Conservation (phyloP, 2,113 vertebrate species). For the Hippocampus abdominalis region DNA sequence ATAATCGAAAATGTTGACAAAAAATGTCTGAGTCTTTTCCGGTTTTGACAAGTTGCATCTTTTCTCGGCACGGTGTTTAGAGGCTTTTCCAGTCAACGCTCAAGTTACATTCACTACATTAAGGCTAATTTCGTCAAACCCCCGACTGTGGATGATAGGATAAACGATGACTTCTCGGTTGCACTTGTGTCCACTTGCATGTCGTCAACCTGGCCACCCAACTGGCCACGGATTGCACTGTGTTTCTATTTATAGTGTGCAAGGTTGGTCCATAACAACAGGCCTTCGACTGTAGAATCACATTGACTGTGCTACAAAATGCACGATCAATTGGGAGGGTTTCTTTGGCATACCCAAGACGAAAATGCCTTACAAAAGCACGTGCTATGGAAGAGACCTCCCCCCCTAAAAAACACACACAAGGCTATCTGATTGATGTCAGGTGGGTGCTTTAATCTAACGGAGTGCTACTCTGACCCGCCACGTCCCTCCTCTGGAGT, state of each 20-base stretch:
- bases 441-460: conserved; percentile 61
- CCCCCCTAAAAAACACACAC: background rate
- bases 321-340: background rate
- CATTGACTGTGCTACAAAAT: background rate
- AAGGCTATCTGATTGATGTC: conserved; percentile 62
- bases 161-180: too few species aligned
- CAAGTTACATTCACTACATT: too few species aligned
- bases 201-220: too few species aligned
- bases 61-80: too few species aligned
- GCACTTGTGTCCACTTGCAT: too few species aligned
- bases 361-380: background rate
- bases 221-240: background rate
- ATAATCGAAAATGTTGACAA: too few species aligned
- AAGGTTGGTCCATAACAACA: background rate
- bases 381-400: background rate
- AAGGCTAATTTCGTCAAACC: too few species aligned
- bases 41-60: too few species aligned
- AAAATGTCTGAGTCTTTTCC: too few species aligned
- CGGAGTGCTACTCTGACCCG: conserved; percentile 59
- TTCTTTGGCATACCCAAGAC: background rate
- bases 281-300: background rate
- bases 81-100: too few species aligned
- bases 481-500: conserved; percentile 39
- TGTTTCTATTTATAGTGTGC: background rate
- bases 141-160: too few species aligned